These are phyloP conservation scores for Nyctereutes procyonoides DNA, from an alignment of 2,113 vertebrate genomes.

Conservation along the genomic window DNA sequence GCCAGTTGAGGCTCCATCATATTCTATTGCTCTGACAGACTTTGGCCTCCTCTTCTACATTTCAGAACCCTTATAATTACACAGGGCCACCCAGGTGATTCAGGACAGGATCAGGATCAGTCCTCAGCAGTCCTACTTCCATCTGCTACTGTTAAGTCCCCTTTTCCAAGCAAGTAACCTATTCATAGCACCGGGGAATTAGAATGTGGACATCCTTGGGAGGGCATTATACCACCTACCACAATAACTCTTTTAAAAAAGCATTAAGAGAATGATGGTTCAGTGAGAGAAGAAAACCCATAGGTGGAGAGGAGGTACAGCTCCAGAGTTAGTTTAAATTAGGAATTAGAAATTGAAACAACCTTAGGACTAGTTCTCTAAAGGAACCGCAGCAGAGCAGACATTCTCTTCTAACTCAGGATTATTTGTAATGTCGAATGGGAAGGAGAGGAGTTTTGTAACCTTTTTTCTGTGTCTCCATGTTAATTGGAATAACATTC, in stretches of 20 bases:
- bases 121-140: not conserved
- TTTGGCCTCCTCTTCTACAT: not conserved
- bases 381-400: not conserved
- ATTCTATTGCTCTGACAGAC: not conserved
- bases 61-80: not conserved
- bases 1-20: too few relatives aligned
- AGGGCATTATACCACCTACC: not conserved
- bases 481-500: conserved; percentile 18
- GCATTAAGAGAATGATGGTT: not conserved
- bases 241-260: not conserved
- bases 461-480: not conserved
- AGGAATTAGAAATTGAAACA: not conserved
- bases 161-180: not conserved
- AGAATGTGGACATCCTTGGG: not conserved
- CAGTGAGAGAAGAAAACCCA: not conserved
- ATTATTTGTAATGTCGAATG: not conserved
- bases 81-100: not conserved
- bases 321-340: not conserved
- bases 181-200: not conserved
- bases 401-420: not conserved
- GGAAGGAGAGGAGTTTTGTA: not conserved
- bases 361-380: not conserved
- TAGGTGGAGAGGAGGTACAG: not conserved
- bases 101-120: not conserved
- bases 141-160: not conserved